phyloP scores from a whole-genome alignment of 2,113 vertebrate genomes.

The Halcyon senegalensis region DNA sequence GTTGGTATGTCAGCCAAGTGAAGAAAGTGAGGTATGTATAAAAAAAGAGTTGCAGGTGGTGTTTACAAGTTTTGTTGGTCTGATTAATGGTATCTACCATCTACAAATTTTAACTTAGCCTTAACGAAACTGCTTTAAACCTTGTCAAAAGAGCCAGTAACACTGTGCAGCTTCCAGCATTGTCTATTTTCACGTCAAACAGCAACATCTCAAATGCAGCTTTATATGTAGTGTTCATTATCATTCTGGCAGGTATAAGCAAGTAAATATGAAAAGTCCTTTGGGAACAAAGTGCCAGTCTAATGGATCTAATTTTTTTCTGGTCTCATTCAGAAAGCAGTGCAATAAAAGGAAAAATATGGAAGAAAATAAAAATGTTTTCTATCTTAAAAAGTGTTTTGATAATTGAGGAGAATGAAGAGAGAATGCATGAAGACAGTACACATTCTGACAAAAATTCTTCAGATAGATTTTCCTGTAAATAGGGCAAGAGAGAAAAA shows the following conservation, averaged over 20 bases:
- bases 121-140: neutral
- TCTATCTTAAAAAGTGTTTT: neutral
- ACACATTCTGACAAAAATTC: neutral
- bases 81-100: neutral
- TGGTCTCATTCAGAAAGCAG: neutral
- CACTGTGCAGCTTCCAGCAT: neutral
- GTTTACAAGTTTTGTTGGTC: neutral
- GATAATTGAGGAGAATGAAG: neutral
- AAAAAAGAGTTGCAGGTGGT: neutral
- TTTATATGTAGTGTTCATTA: neutral
- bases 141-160: neutral
- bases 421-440: neutral
- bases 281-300: neutral
- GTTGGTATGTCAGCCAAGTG: neutral
- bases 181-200: neutral
- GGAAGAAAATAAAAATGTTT: neutral
- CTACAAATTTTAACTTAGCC: neutral
- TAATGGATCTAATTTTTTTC: neutral
- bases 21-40: neutral
- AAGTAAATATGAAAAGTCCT: neutral
- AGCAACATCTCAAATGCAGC: neutral
- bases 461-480: neutral
- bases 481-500: neutral
- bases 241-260: neutral
- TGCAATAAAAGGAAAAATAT: neutral